phyloP scores from a whole-genome alignment of 1,140 invertebrate species.

The Macrostomum lignano region DNA sequence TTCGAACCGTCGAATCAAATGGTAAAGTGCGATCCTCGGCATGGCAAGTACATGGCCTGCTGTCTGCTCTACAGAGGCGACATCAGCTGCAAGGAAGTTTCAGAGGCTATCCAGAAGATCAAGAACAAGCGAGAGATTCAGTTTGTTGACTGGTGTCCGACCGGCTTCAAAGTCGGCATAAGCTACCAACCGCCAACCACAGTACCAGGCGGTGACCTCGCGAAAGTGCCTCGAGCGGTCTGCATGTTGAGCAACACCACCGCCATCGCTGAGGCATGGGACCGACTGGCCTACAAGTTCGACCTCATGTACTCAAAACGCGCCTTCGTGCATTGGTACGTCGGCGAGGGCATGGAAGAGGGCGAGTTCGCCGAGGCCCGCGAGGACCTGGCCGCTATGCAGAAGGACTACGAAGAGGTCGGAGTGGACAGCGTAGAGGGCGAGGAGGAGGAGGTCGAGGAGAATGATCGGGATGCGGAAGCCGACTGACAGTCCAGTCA shows the following conservation, averaged over 20 bases:
- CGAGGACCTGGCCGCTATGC: constrained; percentile 11
- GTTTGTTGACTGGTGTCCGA: constrained; percentile 69
- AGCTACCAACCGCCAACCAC: constrained; percentile 32
- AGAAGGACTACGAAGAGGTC: constrained; percentile 10
- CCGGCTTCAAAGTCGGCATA: constrained; percentile 31
- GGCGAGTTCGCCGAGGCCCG: constrained; percentile 12
- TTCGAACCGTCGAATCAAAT: constrained; percentile 39
- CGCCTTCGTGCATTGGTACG: constrained; percentile 16
- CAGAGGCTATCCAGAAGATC: constrained; percentile 19
- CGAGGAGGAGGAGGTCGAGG: constrained; percentile 30
- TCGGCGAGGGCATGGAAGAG: constrained; percentile 10
- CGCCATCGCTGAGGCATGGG: constrained; percentile 5
- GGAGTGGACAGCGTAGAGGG: constrained; percentile 31
- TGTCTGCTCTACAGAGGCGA: constrained; percentile 30
- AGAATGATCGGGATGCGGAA: too few relatives aligned
- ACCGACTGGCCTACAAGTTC: constrained; percentile 13
- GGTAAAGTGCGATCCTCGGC: constrained; percentile 39
- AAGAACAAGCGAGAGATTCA: constrained; percentile 35
- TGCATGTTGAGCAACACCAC: constrained; percentile 36
- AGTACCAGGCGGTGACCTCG: constrained; percentile 47
- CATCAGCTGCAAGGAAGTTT: constrained; percentile 30
- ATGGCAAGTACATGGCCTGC: constrained; percentile 27
- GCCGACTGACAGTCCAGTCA: too few relatives aligned
- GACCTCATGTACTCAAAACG: constrained; percentile 10
- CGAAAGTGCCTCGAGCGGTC: constrained; percentile 51